Evolutionary conservation across 1,140 invertebrate species (phyloP).

Genomic region (Drosophila truncata): DNA sequence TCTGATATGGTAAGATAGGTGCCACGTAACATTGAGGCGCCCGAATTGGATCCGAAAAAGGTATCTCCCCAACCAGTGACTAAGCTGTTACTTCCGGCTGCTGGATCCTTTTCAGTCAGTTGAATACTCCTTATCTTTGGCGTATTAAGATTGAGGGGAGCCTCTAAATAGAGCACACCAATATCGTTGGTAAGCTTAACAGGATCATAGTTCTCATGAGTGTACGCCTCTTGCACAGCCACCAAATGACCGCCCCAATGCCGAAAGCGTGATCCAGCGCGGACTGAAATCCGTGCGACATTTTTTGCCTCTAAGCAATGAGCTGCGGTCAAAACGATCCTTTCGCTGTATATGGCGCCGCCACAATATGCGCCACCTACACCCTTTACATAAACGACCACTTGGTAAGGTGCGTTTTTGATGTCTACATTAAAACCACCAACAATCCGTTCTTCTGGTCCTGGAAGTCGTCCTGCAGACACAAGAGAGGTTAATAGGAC

Average conservation of each 20-base stretch:
- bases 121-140: not conserved
- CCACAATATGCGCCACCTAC: too few species aligned
- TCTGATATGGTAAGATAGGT: not conserved
- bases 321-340: conserved; percentile 25
- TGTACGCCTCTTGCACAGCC: not conserved
- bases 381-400: not conserved
- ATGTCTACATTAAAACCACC: not conserved
- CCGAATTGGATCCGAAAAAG: rapidly evolving
- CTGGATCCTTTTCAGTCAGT: not conserved
- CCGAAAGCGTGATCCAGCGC: not conserved
- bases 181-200: not conserved
- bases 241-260: not conserved
- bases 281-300: not conserved
- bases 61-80: conserved; percentile 13
- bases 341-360: conserved; percentile 14
- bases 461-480: not conserved
- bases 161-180: conserved; percentile 3
- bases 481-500: not conserved
- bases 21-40: not conserved
- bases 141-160: not conserved
- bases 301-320: conserved; percentile 1
- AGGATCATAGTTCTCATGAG: not conserved
- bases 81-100: not conserved
- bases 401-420: conserved; percentile 2
- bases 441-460: conserved; percentile 3